Conservation (phyloP, 2,113 vertebrate genomes). For the Myrmecobius fasciatus region DNA sequence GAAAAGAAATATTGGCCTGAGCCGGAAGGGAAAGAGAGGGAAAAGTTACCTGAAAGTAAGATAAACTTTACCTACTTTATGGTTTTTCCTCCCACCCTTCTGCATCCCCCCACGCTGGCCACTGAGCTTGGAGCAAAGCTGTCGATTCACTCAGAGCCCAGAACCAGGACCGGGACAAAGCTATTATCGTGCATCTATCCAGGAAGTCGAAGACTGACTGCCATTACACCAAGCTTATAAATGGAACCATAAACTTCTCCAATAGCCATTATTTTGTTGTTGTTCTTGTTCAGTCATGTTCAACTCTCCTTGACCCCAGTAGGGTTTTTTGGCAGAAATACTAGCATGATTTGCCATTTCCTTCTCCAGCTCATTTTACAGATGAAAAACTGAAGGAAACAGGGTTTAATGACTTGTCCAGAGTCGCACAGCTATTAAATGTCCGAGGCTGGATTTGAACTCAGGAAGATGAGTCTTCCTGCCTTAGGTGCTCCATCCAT, state of each 20-base stretch:
- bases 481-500: no score
- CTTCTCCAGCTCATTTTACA: not conserved
- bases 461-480: no score
- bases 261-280: not conserved
- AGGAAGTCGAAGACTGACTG: not conserved
- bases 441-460: no score
- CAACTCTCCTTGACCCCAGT: not conserved
- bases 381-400: not conserved
- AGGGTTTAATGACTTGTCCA: not conserved
- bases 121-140: not conserved
- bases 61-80: not conserved
- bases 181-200: not conserved
- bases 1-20: not conserved
- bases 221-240: not conserved
- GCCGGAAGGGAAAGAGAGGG: not conserved
- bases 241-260: not conserved
- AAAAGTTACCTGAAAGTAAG: not conserved
- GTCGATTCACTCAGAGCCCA: not conserved
- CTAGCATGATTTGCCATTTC: not conserved
- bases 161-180: not conserved
- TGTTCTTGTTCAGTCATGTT: not conserved
- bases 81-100: not conserved
- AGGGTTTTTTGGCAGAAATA: not conserved
- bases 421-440: not conserved
- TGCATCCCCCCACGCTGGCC: not conserved